phyloP scores from a whole-genome alignment of 2,113 vertebrate species.

The Corythornis cristatus region DNA sequence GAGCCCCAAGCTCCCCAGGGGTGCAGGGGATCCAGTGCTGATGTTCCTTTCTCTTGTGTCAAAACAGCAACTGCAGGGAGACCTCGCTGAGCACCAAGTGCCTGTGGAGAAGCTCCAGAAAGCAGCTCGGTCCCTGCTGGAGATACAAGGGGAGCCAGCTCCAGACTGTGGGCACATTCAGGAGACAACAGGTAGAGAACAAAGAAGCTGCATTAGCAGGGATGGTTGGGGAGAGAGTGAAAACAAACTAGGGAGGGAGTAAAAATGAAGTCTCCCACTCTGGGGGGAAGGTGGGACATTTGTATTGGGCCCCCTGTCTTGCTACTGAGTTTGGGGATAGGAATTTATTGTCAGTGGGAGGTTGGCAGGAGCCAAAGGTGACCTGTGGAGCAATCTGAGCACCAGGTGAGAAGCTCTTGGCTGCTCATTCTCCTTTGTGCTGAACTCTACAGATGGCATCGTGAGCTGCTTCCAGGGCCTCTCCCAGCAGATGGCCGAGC shows the following conservation, averaged over 20 bases:
- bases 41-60: background rate
- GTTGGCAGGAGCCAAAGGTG: background rate
- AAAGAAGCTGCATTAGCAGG: background rate
- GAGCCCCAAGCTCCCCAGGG: fast-evolving
- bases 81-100: conserved; percentile 89
- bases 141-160: conserved; percentile 83
- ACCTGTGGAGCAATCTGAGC: background rate
- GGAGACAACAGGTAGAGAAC: conserved; percentile 83
- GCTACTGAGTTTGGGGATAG: background rate
- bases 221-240: background rate
- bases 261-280: fast-evolving
- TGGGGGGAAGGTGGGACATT: background rate
- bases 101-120: conserved; percentile 94
- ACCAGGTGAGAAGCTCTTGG: background rate
- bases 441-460: conserved; percentile 79
- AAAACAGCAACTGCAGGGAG: conserved; percentile 87
- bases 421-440: background rate
- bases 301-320: fast-evolving
- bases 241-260: background rate
- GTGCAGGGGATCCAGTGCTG: background rate
- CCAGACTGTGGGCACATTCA: conserved; percentile 80
- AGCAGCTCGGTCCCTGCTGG: conserved; percentile 82
- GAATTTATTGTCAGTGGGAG: fast-evolving
- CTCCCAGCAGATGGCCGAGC: conserved; percentile 81
- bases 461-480: conserved; percentile 84